These are phyloP conservation scores for Drosophila longiperda DNA, from an alignment of 2,888 invertebrate species.

Conservation along the genomic window DNA sequence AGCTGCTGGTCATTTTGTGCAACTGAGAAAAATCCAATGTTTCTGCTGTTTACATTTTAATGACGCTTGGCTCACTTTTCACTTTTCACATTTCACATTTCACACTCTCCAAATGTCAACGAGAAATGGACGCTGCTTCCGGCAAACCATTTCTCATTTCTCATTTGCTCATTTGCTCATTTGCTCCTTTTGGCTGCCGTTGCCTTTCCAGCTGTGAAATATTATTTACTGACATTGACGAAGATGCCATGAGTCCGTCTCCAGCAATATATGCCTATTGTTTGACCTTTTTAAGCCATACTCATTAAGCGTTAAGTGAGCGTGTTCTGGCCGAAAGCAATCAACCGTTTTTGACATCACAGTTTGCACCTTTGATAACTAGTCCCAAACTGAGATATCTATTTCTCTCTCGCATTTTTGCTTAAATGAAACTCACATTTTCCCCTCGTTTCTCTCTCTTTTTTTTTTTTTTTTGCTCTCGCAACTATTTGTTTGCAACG, in stretches of 20 bases:
- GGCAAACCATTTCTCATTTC: slow-evolving; percentile 38
- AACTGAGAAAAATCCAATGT: slow-evolving; percentile 12
- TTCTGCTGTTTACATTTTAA: slow-evolving; percentile 39
- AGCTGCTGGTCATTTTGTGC: neutral
- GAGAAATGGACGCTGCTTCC: slow-evolving; percentile 15
- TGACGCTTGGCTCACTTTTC: slow-evolving; percentile 38
- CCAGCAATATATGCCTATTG: slow-evolving; percentile 27
- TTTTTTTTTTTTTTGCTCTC: no score
- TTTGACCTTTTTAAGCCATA: slow-evolving; percentile 16
- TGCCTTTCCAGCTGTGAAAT: slow-evolving; percentile 31
- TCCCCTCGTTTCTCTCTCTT: neutral
- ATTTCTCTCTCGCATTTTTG: neutral
- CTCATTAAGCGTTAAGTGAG: slow-evolving; percentile 11
- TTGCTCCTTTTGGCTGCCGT: neutral
- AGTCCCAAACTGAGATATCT: neutral
- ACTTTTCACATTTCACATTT: slow-evolving; percentile 40
- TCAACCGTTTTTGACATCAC: slow-evolving; percentile 8
- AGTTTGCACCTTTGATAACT: slow-evolving; percentile 1
- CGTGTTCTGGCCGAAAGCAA: slow-evolving; percentile 4
- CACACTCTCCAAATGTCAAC: slow-evolving; percentile 47
- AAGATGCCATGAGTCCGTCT: slow-evolving; percentile 32
- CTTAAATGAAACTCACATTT: neutral
- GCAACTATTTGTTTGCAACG: no score
- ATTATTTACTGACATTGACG: slow-evolving; percentile 56
- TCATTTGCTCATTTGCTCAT: neutral